phyloP scores from a whole-genome alignment of 2,113 vertebrate genomes.

The western clawed frog (Xenopus tropicalis) region DNA sequence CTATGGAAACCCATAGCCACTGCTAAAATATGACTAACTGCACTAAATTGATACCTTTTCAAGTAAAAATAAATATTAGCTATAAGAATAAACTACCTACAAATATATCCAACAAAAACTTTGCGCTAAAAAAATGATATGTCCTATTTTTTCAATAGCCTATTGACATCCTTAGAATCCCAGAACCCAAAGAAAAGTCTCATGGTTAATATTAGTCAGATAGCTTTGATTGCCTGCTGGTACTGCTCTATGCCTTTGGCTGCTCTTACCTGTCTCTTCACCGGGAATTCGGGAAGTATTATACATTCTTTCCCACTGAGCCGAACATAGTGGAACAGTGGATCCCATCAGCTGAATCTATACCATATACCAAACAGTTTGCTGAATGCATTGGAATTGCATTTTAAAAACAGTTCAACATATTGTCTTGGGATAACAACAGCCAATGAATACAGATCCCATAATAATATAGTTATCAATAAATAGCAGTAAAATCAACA shows the following conservation, averaged over 20 bases:
- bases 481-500: no score
- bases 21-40: no score
- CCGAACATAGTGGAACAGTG: conserved; percentile 95
- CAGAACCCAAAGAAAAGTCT: neutral
- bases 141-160: no score
- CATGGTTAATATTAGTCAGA: conserved; percentile 10
- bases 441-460: no score
- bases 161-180: no score
- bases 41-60: no score
- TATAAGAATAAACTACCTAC: no score
- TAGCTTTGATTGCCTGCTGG: neutral
- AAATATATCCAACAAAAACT: no score
- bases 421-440: neutral
- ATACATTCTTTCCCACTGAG: conserved; percentile 94
- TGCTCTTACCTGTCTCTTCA: conserved; percentile 85
- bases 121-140: no score
- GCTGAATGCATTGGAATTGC: conserved; percentile 21
- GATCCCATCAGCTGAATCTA: conserved; percentile 87
- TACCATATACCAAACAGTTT: conserved; percentile 22
- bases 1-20: no score
- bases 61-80: no score
- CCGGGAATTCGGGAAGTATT: conserved; percentile 90
- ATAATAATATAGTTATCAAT: no score
- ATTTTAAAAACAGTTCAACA: neutral
- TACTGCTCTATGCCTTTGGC: neutral